Percentiles rank a stretch among this genome's conserved stretches.
These are phyloP conservation scores for Abramis brama DNA, from an alignment of 2,113 vertebrate species.

Conservation along the genomic window DNA sequence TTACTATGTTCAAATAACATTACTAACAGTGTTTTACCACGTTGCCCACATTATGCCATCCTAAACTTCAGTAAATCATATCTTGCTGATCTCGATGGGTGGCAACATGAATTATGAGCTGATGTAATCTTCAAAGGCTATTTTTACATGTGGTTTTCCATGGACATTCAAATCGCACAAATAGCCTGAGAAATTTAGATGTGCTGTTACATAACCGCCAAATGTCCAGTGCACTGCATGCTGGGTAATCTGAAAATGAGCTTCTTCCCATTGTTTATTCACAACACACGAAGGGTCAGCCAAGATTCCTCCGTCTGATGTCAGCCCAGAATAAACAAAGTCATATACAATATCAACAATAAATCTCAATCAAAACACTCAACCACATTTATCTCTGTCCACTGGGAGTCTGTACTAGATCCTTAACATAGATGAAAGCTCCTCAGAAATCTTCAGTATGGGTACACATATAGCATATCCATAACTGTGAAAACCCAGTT, in stretches of 20 bases:
- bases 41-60: not conserved
- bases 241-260: slow-evolving; percentile 48
- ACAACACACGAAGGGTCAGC: slow-evolving; percentile 25
- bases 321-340: slow-evolving; percentile 21
- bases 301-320: slow-evolving; percentile 8
- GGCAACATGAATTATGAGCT: not conserved
- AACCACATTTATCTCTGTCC: not conserved
- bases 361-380: slow-evolving; percentile 11
- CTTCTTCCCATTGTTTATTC: slow-evolving; percentile 36
- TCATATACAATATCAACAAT: not conserved
- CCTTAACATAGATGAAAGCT: not conserved
- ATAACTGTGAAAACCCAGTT: no score
- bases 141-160: slow-evolving; percentile 14
- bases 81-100: not conserved
- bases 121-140: slow-evolving; percentile 22
- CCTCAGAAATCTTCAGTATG: not conserved
- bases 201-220: slow-evolving; percentile 66
- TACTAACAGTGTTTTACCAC: not conserved
- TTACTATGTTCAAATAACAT: not conserved
- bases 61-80: not conserved
- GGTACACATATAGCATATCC: no score
- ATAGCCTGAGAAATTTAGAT: slow-evolving; percentile 44
- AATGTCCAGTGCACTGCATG: slow-evolving; percentile 57
- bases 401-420: not conserved
- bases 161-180: not conserved